Conservation (phyloP, 1,140 invertebrate species). For the Musca vetustissima region DNA sequence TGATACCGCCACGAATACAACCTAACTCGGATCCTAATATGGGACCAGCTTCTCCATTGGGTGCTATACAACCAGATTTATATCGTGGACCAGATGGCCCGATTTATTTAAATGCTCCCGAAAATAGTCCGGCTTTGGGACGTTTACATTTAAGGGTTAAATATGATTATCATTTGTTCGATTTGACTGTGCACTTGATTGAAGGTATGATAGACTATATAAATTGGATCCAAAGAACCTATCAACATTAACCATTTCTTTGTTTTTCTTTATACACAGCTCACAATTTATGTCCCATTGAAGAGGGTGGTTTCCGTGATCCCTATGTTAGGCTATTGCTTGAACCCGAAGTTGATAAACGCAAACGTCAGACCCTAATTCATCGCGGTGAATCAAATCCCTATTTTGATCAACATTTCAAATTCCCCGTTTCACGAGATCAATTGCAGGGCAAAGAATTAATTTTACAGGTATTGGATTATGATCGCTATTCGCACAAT, state of each 20-base stretch:
- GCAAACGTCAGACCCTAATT: constrained; percentile 79
- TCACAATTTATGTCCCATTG: constrained; percentile 77
- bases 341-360: constrained; percentile 77
- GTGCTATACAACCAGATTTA: constrained; percentile 83
- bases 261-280: constrained; percentile 59
- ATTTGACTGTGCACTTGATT: constrained; percentile 84
- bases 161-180: constrained; percentile 87
- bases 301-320: constrained; percentile 83
- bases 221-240: background rate
- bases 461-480: constrained; percentile 67
- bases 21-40: constrained; percentile 52
- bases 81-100: constrained; percentile 76
- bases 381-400: constrained; percentile 76
- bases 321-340: constrained; percentile 79
- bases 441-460: constrained; percentile 74
- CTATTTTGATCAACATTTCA: constrained; percentile 82
- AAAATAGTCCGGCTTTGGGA: constrained; percentile 65
- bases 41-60: constrained; percentile 70
- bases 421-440: constrained; percentile 81
- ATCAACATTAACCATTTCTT: background rate
- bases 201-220: constrained; percentile 64
- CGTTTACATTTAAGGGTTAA: constrained; percentile 81
- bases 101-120: constrained; percentile 66
- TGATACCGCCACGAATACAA: constrained; percentile 63
- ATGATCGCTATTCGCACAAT: constrained; percentile 73